Base-by-base conservation (phyloP, 1,140 invertebrate genomes). In the Brachionus asplanchnoidis region DNA sequence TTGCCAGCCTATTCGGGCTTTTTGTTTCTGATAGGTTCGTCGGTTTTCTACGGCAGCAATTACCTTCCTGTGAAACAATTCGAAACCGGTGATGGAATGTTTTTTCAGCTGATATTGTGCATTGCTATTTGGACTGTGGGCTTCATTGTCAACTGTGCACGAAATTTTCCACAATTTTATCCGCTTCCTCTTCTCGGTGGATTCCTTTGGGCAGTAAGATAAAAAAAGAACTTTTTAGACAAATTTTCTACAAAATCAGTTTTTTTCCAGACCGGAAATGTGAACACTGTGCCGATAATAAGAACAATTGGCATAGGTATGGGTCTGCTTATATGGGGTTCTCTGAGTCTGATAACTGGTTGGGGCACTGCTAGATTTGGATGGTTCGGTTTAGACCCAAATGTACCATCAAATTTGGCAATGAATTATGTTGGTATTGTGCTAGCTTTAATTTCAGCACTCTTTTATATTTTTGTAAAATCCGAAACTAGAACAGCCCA, bases 61-160 rank as follows among this genome's bases (percentile, higher is more conserved):
- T 90, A 89, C 87, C 86, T 88, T 42, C 89, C 89, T 14, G 88
- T 90, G 26, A 90, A 90, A 84, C 88, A 89, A 70, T 90, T 87
- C 87, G 88, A 89, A 84, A 89, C 89, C 32, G 89, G 89, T 82
- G 89, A 90, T 88, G 89, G 89, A 12, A 87, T 90, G 87, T 90
- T 90, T 87, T 90, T 90, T 87, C 89, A 90, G 85, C 89, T 88
- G 87, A 85, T 90, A 36, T 75, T 90, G 60, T 88, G 88, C 83
- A 86, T 85, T 70, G 88, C 87, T 20, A 87, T 89, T 8, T 88
- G 88, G 84, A 12, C 87, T 17, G 68, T 85, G 40, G 89, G 89
- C 8, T 79, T 90, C 12, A 85, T 89, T 8, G 82, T 89, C 6
- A 86, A 89, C 85, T 66, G 87, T 14, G 87, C 89, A 6, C 70